phyloP scores from a whole-genome alignment of 2,888 invertebrate genomes.

The Platypus cylindrus region DNA sequence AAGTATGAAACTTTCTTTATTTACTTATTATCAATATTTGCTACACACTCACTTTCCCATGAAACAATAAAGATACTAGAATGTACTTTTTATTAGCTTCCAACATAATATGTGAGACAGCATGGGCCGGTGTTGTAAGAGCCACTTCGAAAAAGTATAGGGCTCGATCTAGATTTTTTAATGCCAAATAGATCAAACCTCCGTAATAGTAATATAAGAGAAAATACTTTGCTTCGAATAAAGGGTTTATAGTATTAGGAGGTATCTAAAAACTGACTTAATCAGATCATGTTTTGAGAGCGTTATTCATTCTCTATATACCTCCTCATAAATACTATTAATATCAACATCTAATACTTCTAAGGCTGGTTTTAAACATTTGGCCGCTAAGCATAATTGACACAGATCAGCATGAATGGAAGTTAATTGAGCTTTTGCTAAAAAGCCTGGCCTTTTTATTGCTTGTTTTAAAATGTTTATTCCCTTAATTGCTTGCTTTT shows the following conservation, averaged over 20 bases:
- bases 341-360: conserved; percentile 82
- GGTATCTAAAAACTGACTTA: conserved; percentile 21
- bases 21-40: neutral
- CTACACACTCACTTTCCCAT: conserved; percentile 64
- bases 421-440: conserved; percentile 80
- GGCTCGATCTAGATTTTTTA: conserved; percentile 87
- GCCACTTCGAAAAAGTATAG: conserved; percentile 93
- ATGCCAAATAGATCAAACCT: conserved; percentile 90
- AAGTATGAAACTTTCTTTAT: conserved; percentile 1
- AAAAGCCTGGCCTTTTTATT: conserved; percentile 73
- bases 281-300: neutral
- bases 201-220: conserved; percentile 94
- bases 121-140: conserved; percentile 86
- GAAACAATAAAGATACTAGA: conserved; percentile 77
- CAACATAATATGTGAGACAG: conserved; percentile 93
- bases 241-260: conserved; percentile 43
- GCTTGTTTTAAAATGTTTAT: conserved; percentile 72
- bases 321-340: conserved; percentile 80
- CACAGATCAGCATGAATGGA: conserved; percentile 90
- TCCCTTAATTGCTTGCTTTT: conserved; percentile 68
- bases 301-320: conserved; percentile 26
- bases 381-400: conserved; percentile 79
- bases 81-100: conserved; percentile 96
- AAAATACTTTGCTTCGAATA: conserved; percentile 80
- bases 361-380: conserved; percentile 84